Evolutionary conservation across 2,888 invertebrate species (phyloP), one percentile per base, ranked within the genome.

Genomic region (Orthosia cruda): DNA sequence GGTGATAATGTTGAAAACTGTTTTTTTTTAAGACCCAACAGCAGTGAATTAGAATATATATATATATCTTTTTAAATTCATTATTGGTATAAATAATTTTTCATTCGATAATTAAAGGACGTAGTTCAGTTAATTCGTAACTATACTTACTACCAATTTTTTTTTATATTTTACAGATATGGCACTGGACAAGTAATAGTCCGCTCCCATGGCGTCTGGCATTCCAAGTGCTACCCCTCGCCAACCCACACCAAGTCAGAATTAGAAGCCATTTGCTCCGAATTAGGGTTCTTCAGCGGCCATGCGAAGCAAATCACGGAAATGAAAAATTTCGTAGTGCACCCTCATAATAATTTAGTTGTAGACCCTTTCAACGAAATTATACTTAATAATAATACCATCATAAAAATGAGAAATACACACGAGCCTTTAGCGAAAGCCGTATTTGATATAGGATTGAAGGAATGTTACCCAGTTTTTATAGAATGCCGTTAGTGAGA

Each of bases 141-240:
- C n/a, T 52, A 54, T 23, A 12, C 1, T 54, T 13, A 54, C n/a
- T 7, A 18, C 23, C 12, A 18, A 12, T 11, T 26, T 32, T 58
- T 13, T 45, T 20, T 26, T 16, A 45, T 73, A 71, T 78, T 52
- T 80, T 92, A 52, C 93, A 97, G 97, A 66, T 90, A 93, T 16
- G 97, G 97, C n/a, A 97, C 95, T 18, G 98, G 98, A 0, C 98
- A 98, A 94, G 97, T 98, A 0, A 95, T 98, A 66, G 95, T 97
- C 9, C 97, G 97, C 62, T 97, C 97, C 0, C 97, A 97, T 80
- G 98, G 98, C 18, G 94, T 98, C 13, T 98, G 98, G 98, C 97
- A 98, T 84, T 96, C 98, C 0, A 98, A 98, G 89, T 98, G 98
- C 89, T 98, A 97, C 84, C 92, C 97, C 18, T 96, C 96, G 64